phyloP scores from a whole-genome alignment of 1,140 invertebrate genomes.

The Saccostrea glomerata region DNA sequence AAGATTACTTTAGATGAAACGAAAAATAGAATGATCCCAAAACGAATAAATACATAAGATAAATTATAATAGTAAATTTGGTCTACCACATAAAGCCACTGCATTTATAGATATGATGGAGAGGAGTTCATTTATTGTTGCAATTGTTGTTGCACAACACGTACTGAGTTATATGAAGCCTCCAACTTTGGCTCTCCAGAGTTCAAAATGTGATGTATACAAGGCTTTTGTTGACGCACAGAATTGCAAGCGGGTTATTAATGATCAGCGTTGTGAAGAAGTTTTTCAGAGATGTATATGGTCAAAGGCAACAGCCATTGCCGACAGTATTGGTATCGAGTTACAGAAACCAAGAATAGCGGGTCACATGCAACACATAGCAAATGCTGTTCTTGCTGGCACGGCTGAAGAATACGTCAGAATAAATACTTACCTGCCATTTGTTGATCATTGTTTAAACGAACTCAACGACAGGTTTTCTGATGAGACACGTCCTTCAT shows the following conservation, averaged over 20 bases:
- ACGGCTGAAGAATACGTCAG: not conserved
- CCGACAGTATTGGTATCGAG: too few species aligned
- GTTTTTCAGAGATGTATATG: too few species aligned
- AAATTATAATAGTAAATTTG: not conserved
- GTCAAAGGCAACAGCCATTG: too few species aligned
- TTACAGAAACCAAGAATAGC: not conserved
- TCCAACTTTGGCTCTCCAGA: not conserved
- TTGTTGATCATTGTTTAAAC: not conserved
- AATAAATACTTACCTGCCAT: slow-evolving; percentile 6
- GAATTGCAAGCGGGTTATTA: too few species aligned
- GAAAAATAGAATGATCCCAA: too few species aligned
- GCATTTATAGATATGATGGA: slow-evolving; percentile 8
- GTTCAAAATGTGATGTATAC: not conserved
- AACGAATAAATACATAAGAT: too few species aligned
- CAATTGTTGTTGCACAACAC: not conserved
- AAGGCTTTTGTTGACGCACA: not conserved
- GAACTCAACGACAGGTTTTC: too few species aligned
- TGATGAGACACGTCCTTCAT: too few species aligned
- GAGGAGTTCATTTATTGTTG: slow-evolving; percentile 8
- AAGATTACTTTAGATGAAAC: too few species aligned
- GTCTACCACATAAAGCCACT: not conserved
- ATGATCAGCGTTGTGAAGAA: too few species aligned
- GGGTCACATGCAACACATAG: not conserved
- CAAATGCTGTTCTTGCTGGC: not conserved
- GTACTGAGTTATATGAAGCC: slow-evolving; percentile 6